Evolutionary conservation across 2,113 vertebrate genomes (phyloP), one percentile per base, ranked within the genome.

Genomic region (Cichladusa arquata): DNA sequence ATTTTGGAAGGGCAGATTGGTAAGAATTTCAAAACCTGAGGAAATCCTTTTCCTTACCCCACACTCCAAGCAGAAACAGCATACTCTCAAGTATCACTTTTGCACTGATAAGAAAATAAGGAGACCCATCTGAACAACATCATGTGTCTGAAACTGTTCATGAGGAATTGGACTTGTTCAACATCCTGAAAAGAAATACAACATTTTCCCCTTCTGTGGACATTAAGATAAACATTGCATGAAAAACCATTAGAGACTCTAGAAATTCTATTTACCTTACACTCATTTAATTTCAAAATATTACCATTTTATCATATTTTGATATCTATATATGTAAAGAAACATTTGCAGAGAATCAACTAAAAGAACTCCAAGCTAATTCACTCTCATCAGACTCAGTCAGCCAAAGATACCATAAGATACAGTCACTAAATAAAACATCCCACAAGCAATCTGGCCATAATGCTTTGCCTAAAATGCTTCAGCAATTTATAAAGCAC

Each of bases 221-320:
- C 47, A 16, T 61, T 89, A 66, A 71, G 67, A 88, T 53, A 88
- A 92, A 86, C n/a, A 72, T 36, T n/a, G 24, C 95, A 40, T 0
- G 18, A 38, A 64, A 74, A 69, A 47, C 12, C 62, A 73, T 76
- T 83, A 91, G 66, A 79, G 42, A 48, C 36, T 23, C 82, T 82
- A 2, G 64, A 94, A 93, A 95, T 79, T 71, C 85, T 88, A 77
- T 91, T 92, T 94, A 88, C 90, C 47, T 96, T 92, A 71, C 72
- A 90, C 62, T 77, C 92, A 58, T 69, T 90, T 95, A 77, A 93
- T 84, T 95, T 96, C 82, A 96, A 97, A 97, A 95, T 40, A 85
- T 96, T 81, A 71, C 61, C 82, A 74, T 87, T 96, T 95, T 80
- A 74, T 93, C 91, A 85, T 82, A 87, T 91, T 92, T 94, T 92